Base-by-base conservation (phyloP, 2,797 vertebrate genomes). In the Gobionotothen gibberifrons region DNA sequence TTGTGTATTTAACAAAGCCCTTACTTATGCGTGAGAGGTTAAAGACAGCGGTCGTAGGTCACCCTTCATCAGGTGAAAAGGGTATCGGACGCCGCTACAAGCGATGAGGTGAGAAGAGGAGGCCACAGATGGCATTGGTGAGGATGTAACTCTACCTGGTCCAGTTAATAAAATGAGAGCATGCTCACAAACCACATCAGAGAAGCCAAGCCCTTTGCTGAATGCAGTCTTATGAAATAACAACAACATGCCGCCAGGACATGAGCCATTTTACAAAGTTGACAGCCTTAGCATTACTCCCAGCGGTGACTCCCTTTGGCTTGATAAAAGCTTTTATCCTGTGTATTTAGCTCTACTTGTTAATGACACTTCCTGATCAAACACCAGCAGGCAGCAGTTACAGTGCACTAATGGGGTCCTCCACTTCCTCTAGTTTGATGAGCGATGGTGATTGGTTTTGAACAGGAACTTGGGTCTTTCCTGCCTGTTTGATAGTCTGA, bases 81-180 rank as follows among this genome's bases (percentile, higher is more conserved):
- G 17, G 67, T 69, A 84, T 69, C 46, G 0, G 29, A 67, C 52
- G 42, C 47, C 2, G 17, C 51, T 36, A 40, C 61, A 17, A 40
- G 74, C 63, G 40, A 42, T 32, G 43, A 79, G 71, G 66, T 71
- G 79, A 76, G 69, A 78, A 82, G 51, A 60, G 72, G 39, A 78
- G 69, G 85, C 84, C 83, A 86, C 91, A 90, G 85, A 86, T 90
- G 83, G 90, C 74, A 69, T 19, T 22, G 55, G 85, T 69, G 74
- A 73, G 81, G 76, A 76, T 81, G 90, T 90, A 93, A 93, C 87
- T 89, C 86, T 83, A 92, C 85, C 87, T 84, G 80, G 76, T 87
- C 65, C 79, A 65, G 69, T 87, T 91, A 88, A 90, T 91, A 85
- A 91, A 89, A 92, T 85, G 69, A 90, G 89, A 91, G 84, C 79